Conservation (phyloP, 2,888 invertebrate species). For the Campopleginae sp. region DNA sequence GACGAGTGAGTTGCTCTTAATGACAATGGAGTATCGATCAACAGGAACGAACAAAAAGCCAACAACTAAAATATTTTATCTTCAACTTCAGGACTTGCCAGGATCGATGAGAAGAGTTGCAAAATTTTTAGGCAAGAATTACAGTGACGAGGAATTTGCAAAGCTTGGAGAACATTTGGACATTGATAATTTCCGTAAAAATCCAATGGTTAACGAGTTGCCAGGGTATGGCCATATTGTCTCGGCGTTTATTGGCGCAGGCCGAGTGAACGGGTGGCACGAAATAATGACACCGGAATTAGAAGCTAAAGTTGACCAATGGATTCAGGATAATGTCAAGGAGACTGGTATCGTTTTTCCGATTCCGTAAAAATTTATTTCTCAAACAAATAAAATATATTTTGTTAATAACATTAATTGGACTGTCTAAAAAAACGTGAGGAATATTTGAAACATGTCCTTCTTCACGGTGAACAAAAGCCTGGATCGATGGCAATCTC, state of each 20-base stretch:
- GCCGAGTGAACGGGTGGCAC: constrained; percentile 89
- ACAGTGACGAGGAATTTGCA: constrained; percentile 86
- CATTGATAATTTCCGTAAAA: constrained; percentile 93
- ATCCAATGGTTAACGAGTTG: constrained; percentile 90
- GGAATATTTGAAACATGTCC: background rate
- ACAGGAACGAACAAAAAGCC: background rate
- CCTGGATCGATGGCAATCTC: background rate
- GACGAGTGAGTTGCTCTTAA: constrained; percentile 84
- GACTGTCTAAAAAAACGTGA: background rate
- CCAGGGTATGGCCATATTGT: constrained; percentile 88
- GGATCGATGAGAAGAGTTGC: constrained; percentile 86
- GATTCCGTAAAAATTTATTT: background rate
- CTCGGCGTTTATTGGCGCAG: constrained; percentile 89
- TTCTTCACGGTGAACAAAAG: background rate
- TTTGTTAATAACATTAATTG: background rate
- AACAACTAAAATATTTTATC: constrained; percentile 32
- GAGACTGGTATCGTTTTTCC: constrained; percentile 86
- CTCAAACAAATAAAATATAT: background rate
- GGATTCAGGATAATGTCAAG: constrained; percentile 88
- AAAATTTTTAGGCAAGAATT: constrained; percentile 87
- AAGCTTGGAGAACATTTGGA: constrained; percentile 89
- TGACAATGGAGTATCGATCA: background rate
- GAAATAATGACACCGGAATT: constrained; percentile 90
- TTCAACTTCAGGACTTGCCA: constrained; percentile 86
- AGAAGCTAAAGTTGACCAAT: constrained; percentile 87